Percentiles rank a stretch among this genome's conserved stretches.
These are phyloP conservation scores for Sula dactylatra DNA, from an alignment of 2,113 vertebrate species.

Conservation along the genomic window DNA sequence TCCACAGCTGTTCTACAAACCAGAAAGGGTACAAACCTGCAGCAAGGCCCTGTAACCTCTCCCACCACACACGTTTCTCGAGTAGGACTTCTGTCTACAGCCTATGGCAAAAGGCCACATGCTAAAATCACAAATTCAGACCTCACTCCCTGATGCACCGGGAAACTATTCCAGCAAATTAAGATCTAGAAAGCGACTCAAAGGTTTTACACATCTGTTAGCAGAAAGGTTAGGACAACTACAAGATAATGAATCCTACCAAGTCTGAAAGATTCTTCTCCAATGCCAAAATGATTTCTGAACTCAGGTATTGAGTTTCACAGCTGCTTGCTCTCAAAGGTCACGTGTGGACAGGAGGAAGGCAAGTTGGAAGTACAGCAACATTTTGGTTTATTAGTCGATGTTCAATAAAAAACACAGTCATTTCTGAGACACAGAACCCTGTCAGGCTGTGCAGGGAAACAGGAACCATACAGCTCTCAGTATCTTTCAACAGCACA, in stretches of 20 bases:
- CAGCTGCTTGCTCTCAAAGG: not conserved
- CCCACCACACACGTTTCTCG: not conserved
- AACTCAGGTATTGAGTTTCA: not conserved
- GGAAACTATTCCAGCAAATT: not conserved
- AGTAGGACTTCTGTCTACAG: not conserved
- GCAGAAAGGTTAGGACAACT: not conserved
- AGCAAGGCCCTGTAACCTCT: not conserved
- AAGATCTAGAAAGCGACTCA: not conserved
- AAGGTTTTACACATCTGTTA: not conserved
- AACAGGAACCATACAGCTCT: not conserved
- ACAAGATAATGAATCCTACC: not conserved
- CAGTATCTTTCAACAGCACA: not conserved
- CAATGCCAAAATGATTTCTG: not conserved
- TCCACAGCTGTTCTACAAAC: not conserved
- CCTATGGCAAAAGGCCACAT: not conserved
- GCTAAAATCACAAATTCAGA: not conserved
- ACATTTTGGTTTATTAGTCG: not conserved
- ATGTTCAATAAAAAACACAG: not conserved
- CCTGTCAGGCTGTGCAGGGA: not conserved
- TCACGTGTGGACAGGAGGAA: not conserved
- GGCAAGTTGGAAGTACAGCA: not conserved
- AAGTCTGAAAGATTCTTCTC: not conserved
- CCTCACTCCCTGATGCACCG: not conserved
- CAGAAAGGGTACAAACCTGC: not conserved
- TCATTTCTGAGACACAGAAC: not conserved